Conservation (phyloP, 2,113 vertebrate species). For the Ibidorhyncha struthersii region DNA sequence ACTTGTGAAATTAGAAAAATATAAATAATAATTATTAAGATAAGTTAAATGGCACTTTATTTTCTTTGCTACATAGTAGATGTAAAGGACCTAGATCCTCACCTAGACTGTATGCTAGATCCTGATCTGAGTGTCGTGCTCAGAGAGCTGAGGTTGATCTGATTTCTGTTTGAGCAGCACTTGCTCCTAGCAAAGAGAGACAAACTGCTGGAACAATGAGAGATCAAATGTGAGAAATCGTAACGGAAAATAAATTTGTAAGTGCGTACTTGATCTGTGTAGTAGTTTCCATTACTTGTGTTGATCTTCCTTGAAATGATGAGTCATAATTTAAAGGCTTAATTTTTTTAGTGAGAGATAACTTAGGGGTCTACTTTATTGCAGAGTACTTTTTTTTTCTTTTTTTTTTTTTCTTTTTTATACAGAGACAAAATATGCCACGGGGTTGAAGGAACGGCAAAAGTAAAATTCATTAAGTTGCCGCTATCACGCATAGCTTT, state of each 20-base stretch:
- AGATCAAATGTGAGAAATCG: not conserved
- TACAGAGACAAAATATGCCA: not conserved
- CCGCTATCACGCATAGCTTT: not conserved
- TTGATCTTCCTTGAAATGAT: not conserved
- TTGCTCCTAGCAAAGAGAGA: not conserved
- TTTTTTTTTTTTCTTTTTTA: not conserved
- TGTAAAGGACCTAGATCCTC: not conserved
- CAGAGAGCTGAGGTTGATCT: not conserved
- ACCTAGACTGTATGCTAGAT: not conserved
- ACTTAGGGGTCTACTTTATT: not conserved
- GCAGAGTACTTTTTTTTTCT: not conserved
- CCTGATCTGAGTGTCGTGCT: not conserved
- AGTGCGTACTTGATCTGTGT: not conserved
- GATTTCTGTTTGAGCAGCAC: not conserved
- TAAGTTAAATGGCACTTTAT: not conserved
- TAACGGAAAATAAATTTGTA: not conserved
- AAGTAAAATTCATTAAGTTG: not conserved
- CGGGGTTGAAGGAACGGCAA: not conserved
- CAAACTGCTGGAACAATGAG: not conserved
- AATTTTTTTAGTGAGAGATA: not conserved
- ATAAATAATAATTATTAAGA: not conserved
- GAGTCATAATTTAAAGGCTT: no score
- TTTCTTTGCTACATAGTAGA: not conserved
- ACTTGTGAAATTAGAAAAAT: not conserved
- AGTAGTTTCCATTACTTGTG: not conserved